These are phyloP conservation scores for Hipparchia sbordonii DNA, from an alignment of 2,888 invertebrate genomes.

Conservation along the genomic window DNA sequence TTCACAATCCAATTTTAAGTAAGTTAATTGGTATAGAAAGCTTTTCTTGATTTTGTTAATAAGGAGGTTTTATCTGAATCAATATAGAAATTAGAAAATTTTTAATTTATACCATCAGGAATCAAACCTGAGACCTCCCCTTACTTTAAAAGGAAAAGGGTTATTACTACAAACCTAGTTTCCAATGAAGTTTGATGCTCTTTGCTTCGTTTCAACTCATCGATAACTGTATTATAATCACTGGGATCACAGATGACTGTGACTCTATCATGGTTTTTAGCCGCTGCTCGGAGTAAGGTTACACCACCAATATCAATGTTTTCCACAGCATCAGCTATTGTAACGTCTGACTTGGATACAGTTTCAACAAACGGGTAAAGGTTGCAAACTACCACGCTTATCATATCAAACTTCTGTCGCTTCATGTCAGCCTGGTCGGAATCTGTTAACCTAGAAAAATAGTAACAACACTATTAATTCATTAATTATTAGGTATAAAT, in stretches of 20 bases:
- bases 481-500: neutral
- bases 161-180: slow-evolving; percentile 83
- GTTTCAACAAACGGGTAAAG: slow-evolving; percentile 97
- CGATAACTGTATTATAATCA: slow-evolving; percentile 91
- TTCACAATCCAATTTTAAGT: too few species aligned
- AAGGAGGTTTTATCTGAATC: neutral
- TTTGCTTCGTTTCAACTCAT: slow-evolving; percentile 85
- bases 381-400: slow-evolving; percentile 97
- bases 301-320: slow-evolving; percentile 99
- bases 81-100: neutral
- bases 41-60: too few species aligned
- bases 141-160: neutral
- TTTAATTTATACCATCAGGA: neutral
- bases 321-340: slow-evolving; percentile 94
- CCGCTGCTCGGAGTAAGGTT: slow-evolving; percentile 96
- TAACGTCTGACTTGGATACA: slow-evolving; percentile 90
- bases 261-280: slow-evolving; percentile 97
- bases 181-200: slow-evolving; percentile 87
- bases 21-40: too few species aligned
- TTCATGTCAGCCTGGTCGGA: slow-evolving; percentile 92
- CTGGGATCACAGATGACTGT: slow-evolving; percentile 95
- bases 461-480: neutral
- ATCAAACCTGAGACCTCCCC: neutral
- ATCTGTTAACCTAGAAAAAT: slow-evolving; percentile 82
- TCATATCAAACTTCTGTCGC: slow-evolving; percentile 89